Conservation (phyloP, 1,140 invertebrate species). For the Orchestia grillus region DNA sequence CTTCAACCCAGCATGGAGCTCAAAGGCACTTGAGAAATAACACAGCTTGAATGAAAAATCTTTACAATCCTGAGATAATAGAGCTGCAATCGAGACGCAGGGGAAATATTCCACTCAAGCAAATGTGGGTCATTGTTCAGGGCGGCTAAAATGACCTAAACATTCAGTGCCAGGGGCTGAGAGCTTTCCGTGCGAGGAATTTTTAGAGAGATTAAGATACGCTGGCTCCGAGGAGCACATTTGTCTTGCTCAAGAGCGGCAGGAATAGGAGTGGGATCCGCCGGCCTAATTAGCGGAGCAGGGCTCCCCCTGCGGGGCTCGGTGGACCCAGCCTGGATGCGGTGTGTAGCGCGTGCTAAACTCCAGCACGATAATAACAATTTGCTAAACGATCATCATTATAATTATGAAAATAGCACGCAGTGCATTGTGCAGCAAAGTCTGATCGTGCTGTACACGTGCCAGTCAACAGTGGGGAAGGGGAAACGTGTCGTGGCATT, state of each 20-base stretch:
- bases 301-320: neutral
- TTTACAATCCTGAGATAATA: no score
- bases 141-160: neutral
- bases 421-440: no score
- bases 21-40: no score
- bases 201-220: conserved; percentile 18
- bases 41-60: no score
- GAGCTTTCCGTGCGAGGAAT: neutral
- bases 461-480: no score
- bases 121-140: neutral
- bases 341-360: no score
- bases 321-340: neutral
- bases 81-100: neutral
- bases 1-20: no score
- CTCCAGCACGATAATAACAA: no score
- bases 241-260: conserved; percentile 4
- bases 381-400: no score
- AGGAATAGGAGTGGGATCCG: conserved; percentile 17
- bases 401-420: no score
- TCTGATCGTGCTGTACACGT: no score
- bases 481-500: no score
- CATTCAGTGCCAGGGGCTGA: neutral
- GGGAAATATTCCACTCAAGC: neutral
- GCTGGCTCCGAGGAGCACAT: conserved; percentile 7
- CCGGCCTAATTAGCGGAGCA: neutral